Evolutionary conservation across 2,797 vertebrate genomes (phyloP).

Genomic region (Stomatorhinus walkeri): DNA sequence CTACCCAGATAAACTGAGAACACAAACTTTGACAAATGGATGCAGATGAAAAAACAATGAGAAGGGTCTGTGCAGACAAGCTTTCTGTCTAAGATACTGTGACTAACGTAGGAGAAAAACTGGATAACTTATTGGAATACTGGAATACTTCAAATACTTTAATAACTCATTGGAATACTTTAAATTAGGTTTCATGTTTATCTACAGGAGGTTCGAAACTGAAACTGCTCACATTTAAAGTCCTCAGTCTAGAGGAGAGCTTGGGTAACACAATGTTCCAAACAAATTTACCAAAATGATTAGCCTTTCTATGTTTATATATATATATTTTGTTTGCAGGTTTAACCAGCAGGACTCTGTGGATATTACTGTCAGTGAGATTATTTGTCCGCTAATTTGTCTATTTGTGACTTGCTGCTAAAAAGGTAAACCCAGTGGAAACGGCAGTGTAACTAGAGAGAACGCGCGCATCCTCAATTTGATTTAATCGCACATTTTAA

Average conservation of each 20-base stretch:
- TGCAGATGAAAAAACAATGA: neutral
- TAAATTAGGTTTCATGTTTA: neutral
- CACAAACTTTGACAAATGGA: neutral
- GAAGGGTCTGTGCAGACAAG: neutral
- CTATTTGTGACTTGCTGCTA: slow-evolving; percentile 2
- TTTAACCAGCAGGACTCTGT: neutral
- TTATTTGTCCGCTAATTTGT: neutral
- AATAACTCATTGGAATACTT: neutral
- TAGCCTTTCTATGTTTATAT: neutral
- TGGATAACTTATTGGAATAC: too few relatives aligned
- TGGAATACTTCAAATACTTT: too few relatives aligned
- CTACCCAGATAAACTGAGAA: neutral
- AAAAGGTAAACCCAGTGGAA: neutral
- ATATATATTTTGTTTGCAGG: neutral
- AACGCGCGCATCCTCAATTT: neutral
- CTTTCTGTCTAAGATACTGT: neutral
- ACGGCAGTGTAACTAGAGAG: neutral
- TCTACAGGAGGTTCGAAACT: neutral
- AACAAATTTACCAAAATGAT: neutral
- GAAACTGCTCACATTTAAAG: neutral
- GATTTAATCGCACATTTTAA: slow-evolving; percentile 6
- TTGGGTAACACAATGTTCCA: neutral
- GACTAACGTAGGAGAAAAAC: neutral
- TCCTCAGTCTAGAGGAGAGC: neutral
- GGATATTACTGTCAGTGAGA: neutral